Base-by-base conservation (phyloP, 2,113 vertebrate species). In the Siniperca chuatsi region DNA sequence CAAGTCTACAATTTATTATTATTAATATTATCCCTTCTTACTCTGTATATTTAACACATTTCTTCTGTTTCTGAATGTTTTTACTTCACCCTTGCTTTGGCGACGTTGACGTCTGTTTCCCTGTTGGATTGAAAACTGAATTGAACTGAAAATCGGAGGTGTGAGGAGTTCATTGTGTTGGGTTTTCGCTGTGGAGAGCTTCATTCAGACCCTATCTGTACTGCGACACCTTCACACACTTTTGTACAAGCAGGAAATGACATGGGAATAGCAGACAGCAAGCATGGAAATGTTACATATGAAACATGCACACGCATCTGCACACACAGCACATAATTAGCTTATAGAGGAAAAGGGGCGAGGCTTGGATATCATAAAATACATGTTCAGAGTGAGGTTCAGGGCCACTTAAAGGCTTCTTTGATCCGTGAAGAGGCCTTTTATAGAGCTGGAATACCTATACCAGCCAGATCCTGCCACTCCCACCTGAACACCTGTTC, bases 171-270 rank as follows among this genome's bases (percentile, higher is more conserved):
- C 50, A 54, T 79, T 60, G 71, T 85, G 52, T 46, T 60, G 71
- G 57, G 20, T 54, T 84, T 84, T 83, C 75, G 65, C 69, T 76
- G 52, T 42, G 44, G 40, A 48, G 54, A 60, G 86, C n/a, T 78
- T 81, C 70, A 70, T 81, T 37, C 64, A 25, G 25, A 68, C 37
- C 18, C 8, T 69, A 83, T 85, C 79, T 83, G n/a, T 50, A 54
- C 70, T 35, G 54, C 66, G 75, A 71, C 50, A 61, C 70, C 58
- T 68, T 75, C 55, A 48, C 18, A 65, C 54, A 9, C 72, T 44
- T 25, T 55, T 82, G 62, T 68, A 61, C 4, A 42, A 21, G 33
- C 65, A 71, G 66, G 60, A 55, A 57, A 66, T 75, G 58, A 16
- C 50, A 83, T 37, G 55, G 62, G 37, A 69, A 29, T 6, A n/a